Conservation (phyloP, 1,140 invertebrate genomes). For the Drosophila insularis region DNA sequence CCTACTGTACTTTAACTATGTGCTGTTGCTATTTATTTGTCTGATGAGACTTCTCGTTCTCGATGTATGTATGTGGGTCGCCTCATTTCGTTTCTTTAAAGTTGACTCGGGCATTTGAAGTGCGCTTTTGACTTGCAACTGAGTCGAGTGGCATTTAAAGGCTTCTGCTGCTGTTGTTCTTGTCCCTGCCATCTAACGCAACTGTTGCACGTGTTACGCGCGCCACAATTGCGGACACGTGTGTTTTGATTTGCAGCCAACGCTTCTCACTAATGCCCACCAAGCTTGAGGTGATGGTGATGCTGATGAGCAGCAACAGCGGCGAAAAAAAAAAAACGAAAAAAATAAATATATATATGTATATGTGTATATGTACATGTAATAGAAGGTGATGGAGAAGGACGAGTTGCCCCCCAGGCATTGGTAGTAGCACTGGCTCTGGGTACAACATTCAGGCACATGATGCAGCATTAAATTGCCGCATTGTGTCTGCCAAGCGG, state of each 20-base stretch:
- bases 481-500: constrained; percentile 76
- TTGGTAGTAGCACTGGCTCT: not conserved
- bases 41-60: not conserved
- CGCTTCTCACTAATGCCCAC: constrained; percentile 67
- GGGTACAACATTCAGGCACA: constrained; percentile 39
- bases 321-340: not conserved
- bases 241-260: constrained; percentile 82
- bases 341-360: not conserved
- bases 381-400: constrained; percentile 10
- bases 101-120: constrained; percentile 66
- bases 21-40: constrained; percentile 33
- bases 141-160: constrained; percentile 55
- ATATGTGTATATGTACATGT: too few species aligned
- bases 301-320: not conserved
- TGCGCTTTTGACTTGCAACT: constrained; percentile 77
- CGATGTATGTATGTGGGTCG: constrained; percentile 24
- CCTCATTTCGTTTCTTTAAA: constrained; percentile 51
- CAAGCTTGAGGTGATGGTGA: constrained; percentile 29
- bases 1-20: constrained; percentile 22
- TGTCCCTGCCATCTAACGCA: constrained; percentile 10
- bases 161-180: not conserved
- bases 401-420: constrained; percentile 52
- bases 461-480: constrained; percentile 82
- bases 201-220: constrained; percentile 78
- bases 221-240: constrained; percentile 81